Evolutionary conservation across 2,113 vertebrate genomes (phyloP).

Genomic region (Scomber japonicus): DNA sequence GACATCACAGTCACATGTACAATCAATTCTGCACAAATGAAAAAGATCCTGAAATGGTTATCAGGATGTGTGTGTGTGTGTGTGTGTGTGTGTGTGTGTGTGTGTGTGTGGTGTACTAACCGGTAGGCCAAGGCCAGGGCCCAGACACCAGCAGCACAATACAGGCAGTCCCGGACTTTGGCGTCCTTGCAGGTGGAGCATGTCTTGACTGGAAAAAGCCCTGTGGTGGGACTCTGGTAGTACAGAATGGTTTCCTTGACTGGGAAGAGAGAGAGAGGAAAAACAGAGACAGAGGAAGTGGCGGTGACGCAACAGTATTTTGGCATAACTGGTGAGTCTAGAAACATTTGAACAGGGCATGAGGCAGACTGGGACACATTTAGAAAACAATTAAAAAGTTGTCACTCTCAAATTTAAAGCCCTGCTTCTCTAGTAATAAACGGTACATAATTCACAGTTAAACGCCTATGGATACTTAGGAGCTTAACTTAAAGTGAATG

Average conservation of each 20-base stretch:
- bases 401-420: too few species aligned
- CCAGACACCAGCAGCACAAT: slow-evolving; percentile 95
- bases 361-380: too few species aligned
- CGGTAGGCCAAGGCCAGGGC: slow-evolving; percentile 94
- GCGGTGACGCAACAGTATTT: too few species aligned
- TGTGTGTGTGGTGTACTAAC: slow-evolving; percentile 76
- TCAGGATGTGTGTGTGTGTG: not conserved
- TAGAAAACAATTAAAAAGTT: too few species aligned
- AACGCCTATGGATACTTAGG: too few species aligned
- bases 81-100: too few species aligned
- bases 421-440: too few species aligned
- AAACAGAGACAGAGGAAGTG: too few species aligned
- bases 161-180: slow-evolving; percentile 94
- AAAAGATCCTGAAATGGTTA: not conserved
- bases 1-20: not conserved
- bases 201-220: slow-evolving; percentile 95
- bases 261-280: slow-evolving; percentile 59
- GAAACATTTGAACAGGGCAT: too few species aligned
- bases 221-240: slow-evolving; percentile 95
- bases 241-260: slow-evolving; percentile 93
- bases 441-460: too few species aligned
- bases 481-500: too few species aligned
- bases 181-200: slow-evolving; percentile 87
- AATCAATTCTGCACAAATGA: not conserved
- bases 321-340: too few species aligned